Evolutionary conservation across 2,797 vertebrate species (phyloP).

Genomic region (Premnoplex brunnescens): DNA sequence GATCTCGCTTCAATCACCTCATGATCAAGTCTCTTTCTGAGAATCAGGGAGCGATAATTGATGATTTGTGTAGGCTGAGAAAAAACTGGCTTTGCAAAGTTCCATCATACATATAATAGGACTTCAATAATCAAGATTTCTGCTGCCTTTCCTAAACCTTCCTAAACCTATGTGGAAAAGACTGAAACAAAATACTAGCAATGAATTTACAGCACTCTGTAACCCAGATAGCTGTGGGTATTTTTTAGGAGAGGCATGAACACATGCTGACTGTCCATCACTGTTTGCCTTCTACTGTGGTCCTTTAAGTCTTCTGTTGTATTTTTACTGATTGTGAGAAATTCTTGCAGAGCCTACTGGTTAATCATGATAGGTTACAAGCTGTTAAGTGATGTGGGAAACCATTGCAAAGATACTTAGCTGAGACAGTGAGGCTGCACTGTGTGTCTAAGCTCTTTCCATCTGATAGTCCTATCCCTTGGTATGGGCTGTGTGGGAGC

Average conservation of each 20-base stretch:
- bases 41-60: neutral
- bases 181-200: neutral
- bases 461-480: neutral
- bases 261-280: neutral
- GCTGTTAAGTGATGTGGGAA: constrained; percentile 33
- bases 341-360: neutral
- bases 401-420: constrained; percentile 21
- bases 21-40: neutral
- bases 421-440: neutral
- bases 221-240: neutral
- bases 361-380: neutral
- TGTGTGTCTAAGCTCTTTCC: neutral
- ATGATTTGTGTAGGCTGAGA: neutral
- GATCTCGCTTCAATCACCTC: neutral
- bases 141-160: neutral
- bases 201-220: neutral
- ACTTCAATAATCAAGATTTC: neutral
- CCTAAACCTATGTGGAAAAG: neutral
- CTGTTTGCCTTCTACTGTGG: neutral
- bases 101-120: neutral
- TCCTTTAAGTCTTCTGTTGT: neutral
- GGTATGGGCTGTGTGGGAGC: neutral
- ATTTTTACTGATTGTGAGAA: neutral
- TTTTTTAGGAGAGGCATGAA: neutral
- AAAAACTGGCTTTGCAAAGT: neutral